Conservation (phyloP, 2,888 invertebrate genomes). For the Pandemis corylana region DNA sequence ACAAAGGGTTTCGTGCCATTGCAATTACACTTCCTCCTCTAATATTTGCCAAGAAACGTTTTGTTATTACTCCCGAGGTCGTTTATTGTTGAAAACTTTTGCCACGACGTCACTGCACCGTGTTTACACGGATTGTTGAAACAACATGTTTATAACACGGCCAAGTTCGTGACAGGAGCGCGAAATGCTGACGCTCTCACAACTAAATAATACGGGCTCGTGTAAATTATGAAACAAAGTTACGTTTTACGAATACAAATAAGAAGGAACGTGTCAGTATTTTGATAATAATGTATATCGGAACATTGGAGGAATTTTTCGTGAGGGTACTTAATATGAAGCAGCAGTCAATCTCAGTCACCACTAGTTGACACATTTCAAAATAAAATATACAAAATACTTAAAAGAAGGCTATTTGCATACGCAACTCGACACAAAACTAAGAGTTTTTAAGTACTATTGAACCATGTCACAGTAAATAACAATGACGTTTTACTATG, state of each 20-base stretch:
- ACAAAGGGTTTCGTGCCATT: slow-evolving; percentile 25
- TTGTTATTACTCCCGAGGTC: slow-evolving; percentile 33
- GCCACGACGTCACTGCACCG: slow-evolving; percentile 18
- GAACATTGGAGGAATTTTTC: background rate
- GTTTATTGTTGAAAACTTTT: slow-evolving; percentile 36
- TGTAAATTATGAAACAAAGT: slow-evolving; percentile 36
- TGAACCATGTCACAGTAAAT: too few species aligned
- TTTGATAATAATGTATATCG: background rate
- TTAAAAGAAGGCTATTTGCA: too few species aligned
- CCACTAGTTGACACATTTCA: too few species aligned
- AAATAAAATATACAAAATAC: too few species aligned
- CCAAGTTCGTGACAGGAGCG: slow-evolving; percentile 38
- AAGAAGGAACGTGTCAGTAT: background rate
- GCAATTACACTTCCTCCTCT: slow-evolving; percentile 39
- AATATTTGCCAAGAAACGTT: slow-evolving; percentile 42
- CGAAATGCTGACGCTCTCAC: slow-evolving; percentile 19
- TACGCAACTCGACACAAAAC: too few species aligned
- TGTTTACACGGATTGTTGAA: slow-evolving; percentile 28
- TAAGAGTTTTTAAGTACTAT: too few species aligned
- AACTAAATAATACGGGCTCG: slow-evolving; percentile 22
- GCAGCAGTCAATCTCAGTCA: too few species aligned
- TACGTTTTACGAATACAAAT: slow-evolving; percentile 12
- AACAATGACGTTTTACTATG: too few species aligned
- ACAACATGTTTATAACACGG: slow-evolving; percentile 30
- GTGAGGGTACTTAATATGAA: background rate